These are phyloP conservation scores for Melieria crassipennis DNA, from an alignment of 2,888 invertebrate species.

Conservation along the genomic window DNA sequence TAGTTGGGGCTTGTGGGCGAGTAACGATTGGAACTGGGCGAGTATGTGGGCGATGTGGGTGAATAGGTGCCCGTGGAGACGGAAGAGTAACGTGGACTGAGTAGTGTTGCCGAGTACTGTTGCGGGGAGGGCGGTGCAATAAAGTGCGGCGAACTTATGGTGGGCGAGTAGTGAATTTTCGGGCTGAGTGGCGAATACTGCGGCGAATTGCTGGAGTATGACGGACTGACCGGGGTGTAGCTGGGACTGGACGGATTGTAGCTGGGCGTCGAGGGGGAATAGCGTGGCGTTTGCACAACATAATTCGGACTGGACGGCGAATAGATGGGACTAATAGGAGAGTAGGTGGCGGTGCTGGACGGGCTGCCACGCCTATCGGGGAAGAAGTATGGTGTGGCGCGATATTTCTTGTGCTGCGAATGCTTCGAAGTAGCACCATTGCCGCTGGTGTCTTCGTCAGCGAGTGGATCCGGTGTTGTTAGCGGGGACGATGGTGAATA, in stretches of 20 bases:
- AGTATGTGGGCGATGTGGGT: constrained; percentile 76
- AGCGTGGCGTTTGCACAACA: constrained; percentile 72
- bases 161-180: constrained; percentile 69
- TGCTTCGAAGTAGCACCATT: constrained; percentile 7
- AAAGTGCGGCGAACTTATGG: constrained; percentile 68
- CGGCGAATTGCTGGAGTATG: constrained; percentile 76
- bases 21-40: constrained; percentile 68
- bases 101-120: constrained; percentile 71
- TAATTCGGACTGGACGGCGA: constrained; percentile 71
- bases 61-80: constrained; percentile 20
- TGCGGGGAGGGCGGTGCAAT: constrained; percentile 53
- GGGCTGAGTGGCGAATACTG: constrained; percentile 68
- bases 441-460: constrained; percentile 69
- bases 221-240: constrained; percentile 77
- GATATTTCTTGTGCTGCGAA: constrained; percentile 23
- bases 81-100: constrained; percentile 73
- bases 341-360: constrained; percentile 70
- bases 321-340: constrained; percentile 72
- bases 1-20: constrained; percentile 75
- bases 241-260: constrained; percentile 76
- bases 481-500: constrained; percentile 77
- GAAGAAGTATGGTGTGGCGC: constrained; percentile 61
- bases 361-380: constrained; percentile 77
- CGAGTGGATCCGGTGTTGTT: constrained; percentile 77
- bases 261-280: constrained; percentile 78